phyloP scores from a whole-genome alignment of 1,140 invertebrate species.

The Temnothorax curvispinosus region DNA sequence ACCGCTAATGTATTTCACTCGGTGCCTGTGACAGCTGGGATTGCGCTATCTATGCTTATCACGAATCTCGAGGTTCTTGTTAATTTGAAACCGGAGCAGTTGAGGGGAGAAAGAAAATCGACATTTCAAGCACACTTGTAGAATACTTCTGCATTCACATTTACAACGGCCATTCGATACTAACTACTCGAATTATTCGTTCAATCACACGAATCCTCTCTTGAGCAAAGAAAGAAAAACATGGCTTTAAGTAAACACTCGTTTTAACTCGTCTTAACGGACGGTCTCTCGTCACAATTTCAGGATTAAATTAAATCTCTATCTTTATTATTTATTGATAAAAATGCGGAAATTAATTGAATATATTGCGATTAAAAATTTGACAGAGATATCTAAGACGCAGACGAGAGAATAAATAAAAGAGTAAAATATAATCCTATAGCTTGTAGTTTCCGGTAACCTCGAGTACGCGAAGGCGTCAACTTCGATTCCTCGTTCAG shows the following conservation, averaged over 20 bases:
- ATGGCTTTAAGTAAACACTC: not conserved
- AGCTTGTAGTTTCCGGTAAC: not conserved
- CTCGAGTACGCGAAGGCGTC: not conserved
- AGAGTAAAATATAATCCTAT: not conserved
- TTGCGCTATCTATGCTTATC: slow-evolving; percentile 45
- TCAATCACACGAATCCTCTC: not conserved
- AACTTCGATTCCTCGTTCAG: not conserved
- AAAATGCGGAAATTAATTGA: not conserved
- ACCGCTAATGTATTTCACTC: slow-evolving; percentile 77
- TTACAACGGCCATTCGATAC: not conserved
- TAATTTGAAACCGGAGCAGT: not conserved
- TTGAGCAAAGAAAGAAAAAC: not conserved
- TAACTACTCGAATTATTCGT: not conserved
- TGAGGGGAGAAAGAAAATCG: not conserved
- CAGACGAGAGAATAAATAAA: not conserved
- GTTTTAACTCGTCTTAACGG: not conserved
- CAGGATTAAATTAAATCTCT: not conserved
- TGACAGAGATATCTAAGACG: not conserved
- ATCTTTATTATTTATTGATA: not conserved
- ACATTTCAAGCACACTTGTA: not conserved
- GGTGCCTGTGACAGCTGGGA: slow-evolving; percentile 75
- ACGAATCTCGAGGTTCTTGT: not conserved
- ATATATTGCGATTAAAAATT: slow-evolving; percentile 6
- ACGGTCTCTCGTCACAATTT: not conserved
- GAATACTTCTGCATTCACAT: not conserved